Percentiles rank a stretch among this genome's conserved stretches.
Conservation (phyloP, 2,888 invertebrate species). For the Antheraea yamamai region DNA sequence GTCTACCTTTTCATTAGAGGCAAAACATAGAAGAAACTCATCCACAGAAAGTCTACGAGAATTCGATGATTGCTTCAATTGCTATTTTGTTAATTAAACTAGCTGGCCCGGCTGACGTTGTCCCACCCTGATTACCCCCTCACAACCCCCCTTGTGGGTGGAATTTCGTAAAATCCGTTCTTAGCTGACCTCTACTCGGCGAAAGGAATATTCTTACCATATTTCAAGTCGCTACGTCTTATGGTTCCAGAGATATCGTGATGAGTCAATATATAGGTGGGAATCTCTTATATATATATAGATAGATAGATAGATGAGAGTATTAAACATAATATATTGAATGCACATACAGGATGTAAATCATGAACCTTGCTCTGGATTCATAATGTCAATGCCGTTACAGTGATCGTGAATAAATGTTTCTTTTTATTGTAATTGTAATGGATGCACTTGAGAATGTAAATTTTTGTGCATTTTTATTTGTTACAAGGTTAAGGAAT, state of each 20-base stretch:
- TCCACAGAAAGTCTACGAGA: no score
- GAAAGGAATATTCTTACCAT: no score
- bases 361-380: conserved; percentile 62
- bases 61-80: neutral
- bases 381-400: conserved; percentile 58
- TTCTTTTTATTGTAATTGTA: conserved; percentile 16
- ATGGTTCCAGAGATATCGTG: no score
- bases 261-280: no score
- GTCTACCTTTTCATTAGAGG: neutral
- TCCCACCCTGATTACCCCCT: no score
- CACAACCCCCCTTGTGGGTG: no score
- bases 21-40: neutral
- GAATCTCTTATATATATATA: no score
- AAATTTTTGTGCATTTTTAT: conserved; percentile 11
- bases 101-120: no score
- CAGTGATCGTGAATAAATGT: conserved; percentile 57
- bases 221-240: no score
- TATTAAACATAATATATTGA: neutral
- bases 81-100: neutral
- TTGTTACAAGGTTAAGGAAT: conserved; percentile 11
- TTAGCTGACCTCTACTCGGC: no score
- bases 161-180: no score
- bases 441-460: conserved; percentile 17
- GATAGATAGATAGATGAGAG: no score
- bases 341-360: conserved; percentile 34